These are phyloP conservation scores for Cheilosia grossa DNA, from an alignment of 2,888 invertebrate genomes.

Conservation along the genomic window DNA sequence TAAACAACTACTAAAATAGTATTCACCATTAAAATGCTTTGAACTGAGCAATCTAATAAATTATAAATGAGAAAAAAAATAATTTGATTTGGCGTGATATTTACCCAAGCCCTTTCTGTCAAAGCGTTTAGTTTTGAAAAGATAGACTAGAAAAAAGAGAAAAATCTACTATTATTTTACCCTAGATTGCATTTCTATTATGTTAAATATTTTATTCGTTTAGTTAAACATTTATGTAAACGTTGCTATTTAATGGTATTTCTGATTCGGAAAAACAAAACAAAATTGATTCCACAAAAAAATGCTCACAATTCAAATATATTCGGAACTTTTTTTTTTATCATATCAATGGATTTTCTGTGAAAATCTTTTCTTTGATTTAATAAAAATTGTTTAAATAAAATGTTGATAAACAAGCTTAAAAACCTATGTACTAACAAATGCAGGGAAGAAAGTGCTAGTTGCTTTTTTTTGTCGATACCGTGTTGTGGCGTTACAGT, in stretches of 20 bases:
- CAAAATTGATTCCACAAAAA: constrained; percentile 46
- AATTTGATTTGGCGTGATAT: constrained; percentile 53
- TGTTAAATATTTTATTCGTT: neutral
- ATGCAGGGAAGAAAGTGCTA: constrained; percentile 20
- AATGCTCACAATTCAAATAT: constrained; percentile 70
- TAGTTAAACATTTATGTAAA: constrained; percentile 1
- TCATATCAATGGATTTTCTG: constrained; percentile 76
- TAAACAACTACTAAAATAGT: neutral
- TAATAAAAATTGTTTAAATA: constrained; percentile 42
- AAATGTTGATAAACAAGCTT: constrained; percentile 16
- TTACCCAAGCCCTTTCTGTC: constrained; percentile 18
- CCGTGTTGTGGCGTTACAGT: constrained; percentile 47
- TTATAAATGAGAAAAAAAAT: neutral
- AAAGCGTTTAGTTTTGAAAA: constrained; percentile 19
- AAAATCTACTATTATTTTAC: constrained; percentile 30
- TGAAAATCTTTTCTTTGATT: constrained; percentile 76
- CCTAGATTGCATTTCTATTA: constrained; percentile 46
- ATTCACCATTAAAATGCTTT: constrained; percentile 36
- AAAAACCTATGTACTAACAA: constrained; percentile 13
- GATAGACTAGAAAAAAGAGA: constrained; percentile 11
- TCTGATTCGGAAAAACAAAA: constrained; percentile 9
- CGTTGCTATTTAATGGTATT: constrained; percentile 13
- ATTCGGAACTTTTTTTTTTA: constrained; percentile 53
- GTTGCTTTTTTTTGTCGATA: constrained; percentile 13
- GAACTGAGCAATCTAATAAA: constrained; percentile 51